Conservation (phyloP, 2,797 vertebrate genomes). For the Pteronotus mesoamericanus region DNA sequence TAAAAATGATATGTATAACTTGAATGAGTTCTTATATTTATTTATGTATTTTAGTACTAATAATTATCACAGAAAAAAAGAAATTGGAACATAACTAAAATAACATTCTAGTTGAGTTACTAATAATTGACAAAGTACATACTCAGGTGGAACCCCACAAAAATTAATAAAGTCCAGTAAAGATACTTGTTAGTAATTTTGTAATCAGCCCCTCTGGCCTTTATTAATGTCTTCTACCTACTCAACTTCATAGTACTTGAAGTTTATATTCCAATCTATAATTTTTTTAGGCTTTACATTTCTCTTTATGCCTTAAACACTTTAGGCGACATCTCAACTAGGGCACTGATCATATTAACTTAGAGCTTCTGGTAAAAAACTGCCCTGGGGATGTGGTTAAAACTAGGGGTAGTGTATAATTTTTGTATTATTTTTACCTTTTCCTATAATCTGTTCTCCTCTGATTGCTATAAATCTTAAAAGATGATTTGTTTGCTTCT, state of each 20-base stretch:
- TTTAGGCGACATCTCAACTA: not conserved
- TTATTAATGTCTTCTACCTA: constrained; percentile 16
- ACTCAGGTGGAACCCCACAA: not conserved
- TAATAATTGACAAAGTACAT: constrained; percentile 13
- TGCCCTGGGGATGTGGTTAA: not conserved
- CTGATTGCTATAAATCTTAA: constrained; percentile 33
- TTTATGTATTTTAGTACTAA: constrained; percentile 39
- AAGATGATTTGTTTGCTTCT: constrained; percentile 19
- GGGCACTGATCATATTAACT: not conserved
- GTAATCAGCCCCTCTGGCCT: not conserved
- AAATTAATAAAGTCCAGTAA: constrained; percentile 42
- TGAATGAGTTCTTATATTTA: not conserved
- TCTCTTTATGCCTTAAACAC: not conserved
- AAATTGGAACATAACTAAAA: not conserved
- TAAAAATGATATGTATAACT: constrained; percentile 12
- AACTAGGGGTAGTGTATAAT: not conserved
- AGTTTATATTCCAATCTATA: not conserved
- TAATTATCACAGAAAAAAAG: not conserved
- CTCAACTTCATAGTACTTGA: constrained; percentile 10
- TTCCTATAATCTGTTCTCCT: not conserved
- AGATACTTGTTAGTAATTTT: constrained; percentile 32
- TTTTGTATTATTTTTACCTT: constrained; percentile 45
- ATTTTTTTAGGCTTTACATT: not conserved
- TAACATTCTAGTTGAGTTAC: constrained; percentile 10
- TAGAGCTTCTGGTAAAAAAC: not conserved